phyloP scores from a whole-genome alignment of 2,888 invertebrate genomes.

The Watsonalla cultraria region DNA sequence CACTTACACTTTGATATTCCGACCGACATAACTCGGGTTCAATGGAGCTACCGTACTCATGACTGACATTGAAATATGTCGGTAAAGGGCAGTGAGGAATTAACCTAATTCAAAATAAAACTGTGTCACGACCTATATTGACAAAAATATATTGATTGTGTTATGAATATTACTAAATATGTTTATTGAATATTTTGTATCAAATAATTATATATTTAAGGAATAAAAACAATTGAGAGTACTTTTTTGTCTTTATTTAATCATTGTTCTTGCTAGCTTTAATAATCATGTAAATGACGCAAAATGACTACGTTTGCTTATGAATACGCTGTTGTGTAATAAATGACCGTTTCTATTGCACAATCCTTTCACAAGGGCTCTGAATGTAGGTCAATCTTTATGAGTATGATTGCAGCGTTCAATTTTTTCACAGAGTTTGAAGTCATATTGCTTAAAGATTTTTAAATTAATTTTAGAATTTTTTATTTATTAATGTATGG shows the following conservation, averaged over 20 bases:
- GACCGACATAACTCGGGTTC: conserved; percentile 85
- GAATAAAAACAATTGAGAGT: conserved; percentile 27
- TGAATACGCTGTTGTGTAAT: conserved; percentile 75
- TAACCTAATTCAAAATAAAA: conserved; percentile 64
- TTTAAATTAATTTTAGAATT: not conserved
- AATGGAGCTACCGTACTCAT: conserved; percentile 83
- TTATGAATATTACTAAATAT: conserved; percentile 6
- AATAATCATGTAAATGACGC: conserved; percentile 58
- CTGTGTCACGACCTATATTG: conserved; percentile 65
- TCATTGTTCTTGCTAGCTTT: conserved; percentile 22
- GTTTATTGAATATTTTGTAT: conserved; percentile 3
- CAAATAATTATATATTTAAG: not conserved
- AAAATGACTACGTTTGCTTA: conserved; percentile 69
- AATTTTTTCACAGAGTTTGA: conserved; percentile 14
- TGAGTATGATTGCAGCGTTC: conserved; percentile 55
- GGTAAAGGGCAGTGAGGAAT: conserved; percentile 75
- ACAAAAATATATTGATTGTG: conserved; percentile 14
- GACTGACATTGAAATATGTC: conserved; percentile 79
- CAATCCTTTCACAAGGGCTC: conserved; percentile 80
- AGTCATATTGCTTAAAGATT: not conserved
- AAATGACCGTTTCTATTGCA: conserved; percentile 79
- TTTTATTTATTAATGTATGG: conserved; percentile 3
- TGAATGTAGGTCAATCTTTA: conserved; percentile 77
- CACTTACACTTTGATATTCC: conserved; percentile 89
- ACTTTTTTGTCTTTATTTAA: conserved; percentile 31